phyloP scores from a whole-genome alignment of 2,113 vertebrate genomes.

The Odocoileus hemionus region DNA sequence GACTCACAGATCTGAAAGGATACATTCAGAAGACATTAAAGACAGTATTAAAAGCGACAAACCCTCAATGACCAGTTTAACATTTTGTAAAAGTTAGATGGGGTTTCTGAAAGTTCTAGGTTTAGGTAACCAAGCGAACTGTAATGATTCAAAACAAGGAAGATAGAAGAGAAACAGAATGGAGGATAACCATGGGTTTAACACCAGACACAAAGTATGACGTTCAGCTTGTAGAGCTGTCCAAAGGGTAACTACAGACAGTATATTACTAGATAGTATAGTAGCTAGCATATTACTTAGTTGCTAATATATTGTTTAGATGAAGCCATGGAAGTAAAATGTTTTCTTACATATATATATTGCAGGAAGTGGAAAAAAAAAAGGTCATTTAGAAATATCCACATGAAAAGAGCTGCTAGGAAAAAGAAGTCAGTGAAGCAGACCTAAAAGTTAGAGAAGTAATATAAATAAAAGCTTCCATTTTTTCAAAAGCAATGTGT shows the following conservation, averaged over 20 bases:
- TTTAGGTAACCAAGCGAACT: not conserved
- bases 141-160: not conserved
- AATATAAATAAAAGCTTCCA: not conserved
- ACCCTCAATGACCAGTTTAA: not conserved
- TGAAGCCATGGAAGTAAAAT: not conserved
- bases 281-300: not conserved
- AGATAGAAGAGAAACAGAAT: not conserved
- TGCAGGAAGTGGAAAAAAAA: fast-evolving
- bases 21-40: not conserved
- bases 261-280: not conserved
- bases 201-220: not conserved
- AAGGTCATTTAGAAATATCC: not conserved
- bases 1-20: not conserved
- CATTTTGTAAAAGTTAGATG: not conserved
- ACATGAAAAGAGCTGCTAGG: not conserved
- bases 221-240: not conserved
- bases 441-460: not conserved
- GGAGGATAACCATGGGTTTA: not conserved
- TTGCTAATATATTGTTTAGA: not conserved
- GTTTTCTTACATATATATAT: not conserved
- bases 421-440: not conserved
- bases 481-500: not conserved
- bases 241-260: not conserved
- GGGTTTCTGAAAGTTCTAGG: not conserved
- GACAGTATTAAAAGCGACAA: not conserved